These are phyloP conservation scores for Tetragnatha versicolor DNA, from an alignment of 1,140 invertebrate species.

Conservation along the genomic window DNA sequence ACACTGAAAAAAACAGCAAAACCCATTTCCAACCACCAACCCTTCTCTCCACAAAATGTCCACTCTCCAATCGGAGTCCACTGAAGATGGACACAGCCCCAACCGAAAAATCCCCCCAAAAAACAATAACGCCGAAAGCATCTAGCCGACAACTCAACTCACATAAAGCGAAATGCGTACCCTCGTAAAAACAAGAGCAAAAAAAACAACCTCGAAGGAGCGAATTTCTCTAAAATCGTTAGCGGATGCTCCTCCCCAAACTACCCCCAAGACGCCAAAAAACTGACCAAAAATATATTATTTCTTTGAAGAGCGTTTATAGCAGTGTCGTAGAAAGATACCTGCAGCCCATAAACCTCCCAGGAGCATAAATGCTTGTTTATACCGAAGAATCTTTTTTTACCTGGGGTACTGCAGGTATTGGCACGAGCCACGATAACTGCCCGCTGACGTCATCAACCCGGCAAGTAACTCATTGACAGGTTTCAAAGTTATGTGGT, in stretches of 20 bases:
- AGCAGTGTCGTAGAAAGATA: background rate
- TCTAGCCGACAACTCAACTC: constrained; percentile 33
- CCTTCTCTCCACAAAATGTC: too few species aligned
- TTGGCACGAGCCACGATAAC: constrained; percentile 42
- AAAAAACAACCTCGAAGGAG: background rate
- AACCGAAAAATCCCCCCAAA: background rate
- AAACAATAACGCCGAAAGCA: constrained; percentile 29
- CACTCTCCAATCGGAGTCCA: background rate
- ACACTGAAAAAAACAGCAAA: too few species aligned
- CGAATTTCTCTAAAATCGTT: constrained; percentile 1
- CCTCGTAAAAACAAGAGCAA: background rate
- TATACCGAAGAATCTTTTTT: constrained; percentile 2
- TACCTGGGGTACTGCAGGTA: background rate
- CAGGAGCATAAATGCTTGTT: background rate
- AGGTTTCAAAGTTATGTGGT: constrained; percentile 35
- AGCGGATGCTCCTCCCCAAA: background rate
- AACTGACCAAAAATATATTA: constrained; percentile 30
- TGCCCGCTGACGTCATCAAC: constrained; percentile 11
- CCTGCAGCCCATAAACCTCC: background rate
- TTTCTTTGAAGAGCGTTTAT: constrained; percentile 18
- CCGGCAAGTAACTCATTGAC: constrained; percentile 23
- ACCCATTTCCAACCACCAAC: too few species aligned
- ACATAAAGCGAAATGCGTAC: constrained; percentile 1
- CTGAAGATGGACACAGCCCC: background rate
- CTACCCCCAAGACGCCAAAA: background rate